phyloP scores from a whole-genome alignment of 2,113 vertebrate species.

The Aptenodytes forsteri region DNA sequence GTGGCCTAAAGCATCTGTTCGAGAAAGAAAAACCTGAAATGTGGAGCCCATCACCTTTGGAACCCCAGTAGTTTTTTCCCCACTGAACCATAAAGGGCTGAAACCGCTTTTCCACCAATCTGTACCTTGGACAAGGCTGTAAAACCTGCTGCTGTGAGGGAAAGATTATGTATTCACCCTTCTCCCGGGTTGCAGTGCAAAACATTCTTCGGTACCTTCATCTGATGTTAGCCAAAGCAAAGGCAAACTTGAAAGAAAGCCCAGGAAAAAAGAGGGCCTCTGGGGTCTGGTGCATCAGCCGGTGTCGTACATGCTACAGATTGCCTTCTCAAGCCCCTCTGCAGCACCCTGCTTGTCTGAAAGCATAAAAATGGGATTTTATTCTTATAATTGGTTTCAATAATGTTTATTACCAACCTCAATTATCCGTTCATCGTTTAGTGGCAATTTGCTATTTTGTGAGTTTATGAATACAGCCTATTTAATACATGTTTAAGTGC shows the following conservation, averaged over 20 bases:
- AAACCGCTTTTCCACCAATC: not conserved
- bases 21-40: not conserved
- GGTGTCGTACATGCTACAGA: accelerated
- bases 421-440: not conserved
- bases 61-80: not conserved
- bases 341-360: not conserved
- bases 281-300: not conserved
- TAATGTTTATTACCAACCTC: not conserved
- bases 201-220: accelerated
- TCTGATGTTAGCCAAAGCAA: not conserved
- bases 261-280: not conserved
- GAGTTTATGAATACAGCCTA: not conserved
- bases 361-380: not conserved
- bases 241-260: not conserved
- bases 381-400: not conserved
- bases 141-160: not conserved
- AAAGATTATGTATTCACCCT: not conserved
- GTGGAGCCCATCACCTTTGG: not conserved
- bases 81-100: not conserved
- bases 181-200: not conserved
- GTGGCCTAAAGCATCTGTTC: not conserved
- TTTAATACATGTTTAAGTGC: not conserved
- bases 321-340: not conserved
- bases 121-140: not conserved
- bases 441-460: not conserved